phyloP scores from a whole-genome alignment of 2,797 vertebrate species.

The Uromys caudimaculatus region DNA sequence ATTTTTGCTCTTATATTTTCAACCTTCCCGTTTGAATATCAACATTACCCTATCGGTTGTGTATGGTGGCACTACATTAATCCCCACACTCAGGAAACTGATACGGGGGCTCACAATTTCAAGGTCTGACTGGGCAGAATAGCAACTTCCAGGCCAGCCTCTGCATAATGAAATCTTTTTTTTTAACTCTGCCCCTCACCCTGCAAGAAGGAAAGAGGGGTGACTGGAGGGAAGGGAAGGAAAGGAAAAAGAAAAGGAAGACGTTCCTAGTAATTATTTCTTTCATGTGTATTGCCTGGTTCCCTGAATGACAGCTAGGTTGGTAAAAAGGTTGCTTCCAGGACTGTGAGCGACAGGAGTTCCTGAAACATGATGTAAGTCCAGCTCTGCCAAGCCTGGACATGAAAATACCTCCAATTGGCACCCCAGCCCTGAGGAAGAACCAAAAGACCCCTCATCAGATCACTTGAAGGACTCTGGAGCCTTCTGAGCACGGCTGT shows the following conservation, averaged over 20 bases:
- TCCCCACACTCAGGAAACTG: not conserved
- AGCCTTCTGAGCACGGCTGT: not conserved
- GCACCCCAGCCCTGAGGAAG: not conserved
- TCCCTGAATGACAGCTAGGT: not conserved
- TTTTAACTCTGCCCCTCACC: not conserved
- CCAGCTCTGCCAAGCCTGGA: not conserved
- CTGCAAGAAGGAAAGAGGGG: not conserved
- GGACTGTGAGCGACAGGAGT: not conserved
- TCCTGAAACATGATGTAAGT: not conserved
- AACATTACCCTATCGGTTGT: not conserved
- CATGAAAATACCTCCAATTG: not conserved
- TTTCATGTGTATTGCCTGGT: not conserved
- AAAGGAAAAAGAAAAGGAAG: not conserved
- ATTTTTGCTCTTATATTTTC: conserved; percentile 2
- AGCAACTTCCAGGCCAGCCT: not conserved
- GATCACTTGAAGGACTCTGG: not conserved
- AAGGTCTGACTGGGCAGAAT: not conserved
- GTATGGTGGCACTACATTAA: not conserved
- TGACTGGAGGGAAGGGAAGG: too few species aligned
- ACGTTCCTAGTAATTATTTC: not conserved
- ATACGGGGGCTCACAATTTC: not conserved
- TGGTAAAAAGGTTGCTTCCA: not conserved
- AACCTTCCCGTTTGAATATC: not conserved
- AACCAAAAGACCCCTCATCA: not conserved
- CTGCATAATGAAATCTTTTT: not conserved